Evolutionary conservation across 2,113 vertebrate species (phyloP), one percentile per base, ranked within the genome.

Genomic region (Caretta caretta): DNA sequence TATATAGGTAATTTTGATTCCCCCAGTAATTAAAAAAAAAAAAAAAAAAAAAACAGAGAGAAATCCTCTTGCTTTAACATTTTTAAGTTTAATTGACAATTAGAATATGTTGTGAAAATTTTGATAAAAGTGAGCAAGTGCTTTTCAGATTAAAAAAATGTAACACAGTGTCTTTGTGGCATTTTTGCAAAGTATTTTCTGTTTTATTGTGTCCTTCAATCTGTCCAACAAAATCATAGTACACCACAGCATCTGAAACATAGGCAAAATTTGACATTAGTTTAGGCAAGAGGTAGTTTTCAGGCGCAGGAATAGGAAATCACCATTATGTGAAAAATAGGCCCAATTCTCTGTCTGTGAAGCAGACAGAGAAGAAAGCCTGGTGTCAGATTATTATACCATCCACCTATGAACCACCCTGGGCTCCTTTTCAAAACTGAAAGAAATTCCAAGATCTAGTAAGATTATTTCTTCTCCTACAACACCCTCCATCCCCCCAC

Each of bases 301-400:
- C 94, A 96, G 95, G 94, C 90, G 29, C 80, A 79, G 69, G 80
- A 87, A 49, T 93, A 93, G 69, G 59, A 97, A 86, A 93, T 46
- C 6, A 5, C 88, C 90, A 35, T 90, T 86, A 86, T 51, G 92
- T 94, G 90, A 91, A 92, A 69, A 91, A 94, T 1, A 95, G 87
- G 78, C 75, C 79, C 79, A 84, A 86, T 50, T n/a, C 57, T 92
- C 78, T 49, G 29, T 19, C 84, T 89, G 84, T 72, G 87, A 53
- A 94, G 38, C 69, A 94, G 93, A n/a, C 8, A 46, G 29, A 90
- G 22, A 81, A 86, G 72, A 46, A 92, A 93, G 80, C 14, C 46
- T 65, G 84, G 83, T 95, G 89, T 25, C 85, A 84, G 89, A 54
- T 50, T 25, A 86, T 94, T 93, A 75, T 0, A 1, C 83, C 92